phyloP scores from a whole-genome alignment of 2,113 vertebrate genomes.

The Bubalus kerabau region DNA sequence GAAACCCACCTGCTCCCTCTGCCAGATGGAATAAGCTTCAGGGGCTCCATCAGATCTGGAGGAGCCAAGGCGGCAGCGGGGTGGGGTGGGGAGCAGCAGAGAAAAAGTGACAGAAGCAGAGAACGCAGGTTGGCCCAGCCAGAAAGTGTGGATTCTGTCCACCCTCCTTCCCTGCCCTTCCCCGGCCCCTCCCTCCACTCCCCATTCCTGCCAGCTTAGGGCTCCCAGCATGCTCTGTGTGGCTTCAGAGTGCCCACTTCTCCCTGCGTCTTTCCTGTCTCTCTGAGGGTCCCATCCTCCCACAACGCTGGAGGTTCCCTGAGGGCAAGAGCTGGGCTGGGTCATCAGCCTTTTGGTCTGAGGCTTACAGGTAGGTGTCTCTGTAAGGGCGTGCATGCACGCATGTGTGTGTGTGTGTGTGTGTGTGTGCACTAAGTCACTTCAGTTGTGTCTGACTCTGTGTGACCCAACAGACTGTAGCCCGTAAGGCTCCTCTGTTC shows the following conservation, averaged over 20 bases:
- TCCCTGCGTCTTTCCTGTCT: not conserved
- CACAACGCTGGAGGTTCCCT: not conserved
- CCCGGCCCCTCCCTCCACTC: not conserved
- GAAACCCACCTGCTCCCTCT: fast-evolving
- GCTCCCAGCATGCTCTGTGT: not conserved
- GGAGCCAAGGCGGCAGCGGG: fast-evolving
- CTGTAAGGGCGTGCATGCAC: not conserved
- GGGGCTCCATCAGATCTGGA: not conserved
- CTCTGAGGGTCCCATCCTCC: not conserved
- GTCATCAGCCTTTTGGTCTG: not conserved
- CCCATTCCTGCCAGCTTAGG: not conserved
- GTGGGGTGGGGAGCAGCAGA: fast-evolving
- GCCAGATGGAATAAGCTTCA: not conserved
- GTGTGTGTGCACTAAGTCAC: not conserved
- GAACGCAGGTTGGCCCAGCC: not conserved
- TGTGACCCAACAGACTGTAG: not conserved
- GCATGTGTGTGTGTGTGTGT: not conserved
- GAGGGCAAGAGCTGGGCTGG: not conserved
- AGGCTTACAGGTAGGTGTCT: not conserved
- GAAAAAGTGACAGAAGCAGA: too few species aligned
- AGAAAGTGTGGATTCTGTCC: not conserved
- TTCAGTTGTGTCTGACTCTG: not conserved
- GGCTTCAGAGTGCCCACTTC: not conserved
- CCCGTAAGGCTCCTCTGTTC: not conserved
- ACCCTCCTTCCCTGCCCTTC: too few species aligned